A percentile compares a stretch with the other conserved stretches of the same genome.
Evolutionary conservation across 2,888 invertebrate genomes (phyloP).

Genomic region (Arrhopalites spinosus): DNA sequence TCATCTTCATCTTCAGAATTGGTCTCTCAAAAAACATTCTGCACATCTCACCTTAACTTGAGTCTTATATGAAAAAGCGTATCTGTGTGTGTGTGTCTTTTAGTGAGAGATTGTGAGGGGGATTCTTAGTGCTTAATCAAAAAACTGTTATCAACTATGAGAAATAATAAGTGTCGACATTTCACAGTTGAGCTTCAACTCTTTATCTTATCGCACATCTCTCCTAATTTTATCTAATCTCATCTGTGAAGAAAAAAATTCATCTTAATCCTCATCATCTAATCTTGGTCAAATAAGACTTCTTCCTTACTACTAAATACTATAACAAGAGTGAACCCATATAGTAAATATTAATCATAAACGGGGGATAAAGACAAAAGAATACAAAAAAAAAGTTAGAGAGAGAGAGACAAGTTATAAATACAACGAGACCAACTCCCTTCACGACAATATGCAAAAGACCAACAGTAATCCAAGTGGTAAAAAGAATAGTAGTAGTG

Average conservation of each 20-base stretch:
- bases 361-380: background rate
- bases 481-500: background rate
- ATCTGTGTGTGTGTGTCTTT: no score
- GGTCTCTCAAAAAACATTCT: no score
- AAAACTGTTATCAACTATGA: background rate
- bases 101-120: no score
- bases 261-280: background rate
- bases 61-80: no score
- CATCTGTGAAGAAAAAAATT: conserved; percentile 41
- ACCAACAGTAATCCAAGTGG: background rate
- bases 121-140: background rate
- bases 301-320: background rate
- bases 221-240: conserved; percentile 43
- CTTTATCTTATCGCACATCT: conserved; percentile 54
- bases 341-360: background rate
- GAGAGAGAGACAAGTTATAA: no score
- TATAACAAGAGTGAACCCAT: background rate
- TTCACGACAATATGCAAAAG: conserved; percentile 33
- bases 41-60: no score
- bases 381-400: background rate
- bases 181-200: conserved; percentile 53
- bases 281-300: background rate
- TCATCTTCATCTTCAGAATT: background rate
- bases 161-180: conserved; percentile 39
- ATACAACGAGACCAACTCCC: background rate